Evolutionary conservation across 2,888 invertebrate species (phyloP), one percentile per base, ranked within the genome.

Genomic region (Pollenia griseotomentosa): DNA sequence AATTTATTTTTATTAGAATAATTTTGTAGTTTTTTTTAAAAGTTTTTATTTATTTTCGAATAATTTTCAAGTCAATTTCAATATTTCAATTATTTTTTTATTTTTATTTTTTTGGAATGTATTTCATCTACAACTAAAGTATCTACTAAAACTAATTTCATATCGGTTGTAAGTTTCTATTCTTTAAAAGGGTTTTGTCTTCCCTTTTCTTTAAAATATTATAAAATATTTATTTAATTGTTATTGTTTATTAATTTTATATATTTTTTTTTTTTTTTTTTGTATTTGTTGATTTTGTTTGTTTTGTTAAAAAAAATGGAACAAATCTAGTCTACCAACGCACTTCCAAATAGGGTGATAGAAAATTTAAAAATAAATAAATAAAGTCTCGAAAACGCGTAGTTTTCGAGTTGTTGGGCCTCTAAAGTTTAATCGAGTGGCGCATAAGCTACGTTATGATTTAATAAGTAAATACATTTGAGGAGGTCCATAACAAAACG

Each of bases 191-290:
- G 12, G 0, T 48, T 70, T 63, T 55, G 16, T 16, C 11, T 8
- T 59, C 3, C 14, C 70, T 83, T 66, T 61, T 61, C 33, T 0
- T 78, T 87, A 84, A 87, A 87, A 83, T 83, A 63, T 42, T 83
- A 65, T 77, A 86, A 83, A 86, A 86, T 83, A 86, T 82, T 83
- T 82, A 11, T 48, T 78, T 70, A 19, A 42, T 57, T 73, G 11
- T 19, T 78, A 51, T 63, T 11, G 11, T 57, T 75, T 77, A 66
- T 66, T 40, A 66, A 9, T 78, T 75, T 57, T 19, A 66, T 61
- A 61, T 19, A 61, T 83, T 44, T 40, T 40, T 70, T 48, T 55
- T 19, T 70, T 83, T 44, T 40, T 40, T 70, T 48, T 55, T 33
- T 51, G 53, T n/a, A 55, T 46, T 74, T 48, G 6, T 11, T 42